Base-by-base conservation (phyloP, 2,113 vertebrate genomes). In the Pardalotus punctatus region DNA sequence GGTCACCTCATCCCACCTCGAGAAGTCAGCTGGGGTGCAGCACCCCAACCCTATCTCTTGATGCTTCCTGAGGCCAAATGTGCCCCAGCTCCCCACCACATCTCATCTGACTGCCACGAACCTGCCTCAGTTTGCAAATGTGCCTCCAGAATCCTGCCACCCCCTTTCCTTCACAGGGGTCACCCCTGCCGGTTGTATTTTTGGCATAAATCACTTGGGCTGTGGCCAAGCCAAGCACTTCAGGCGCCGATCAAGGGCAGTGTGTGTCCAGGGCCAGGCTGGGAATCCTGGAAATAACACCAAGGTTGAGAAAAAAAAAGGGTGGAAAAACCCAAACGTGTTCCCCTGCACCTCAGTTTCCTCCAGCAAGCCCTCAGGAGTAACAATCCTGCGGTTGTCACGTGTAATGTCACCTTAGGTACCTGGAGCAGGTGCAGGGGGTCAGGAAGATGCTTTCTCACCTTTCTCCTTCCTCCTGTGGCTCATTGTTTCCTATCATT, bases 221-320 rank as follows among this genome's bases (percentile, higher is more conserved):
- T 1, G 3, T 1, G 2, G 96, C 93, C 96, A 96, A 95, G 81
- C 61, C 70, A 94, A 95, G 78, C 70, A 79, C 70, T 87, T 58
- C 42, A 93, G 84, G 84, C 81, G 36, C 95, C 85, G 0, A 71
- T 96, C 96, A 97, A 95, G 96, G 96, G 70, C 94, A 91, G 65
- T 0, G 0, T 12, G 35, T 81, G 73, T 45, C 76, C 5, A 4
- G 64, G 25, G 69, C 50, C 1, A 1, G 73, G 36, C 33, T 2
- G 8, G 47, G 53, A 43, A 71, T 43, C 87, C 74, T 82, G 66
- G 66, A 94, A 94, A 93, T 61, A 56, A 60, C 81, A 67, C 28
- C 92, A 94, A 95, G 95, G 92, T 90, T 88, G 70, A 45, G 78
- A 76, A 67, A 64, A 21, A 20, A 47, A 43, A 70, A 38, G 35